These are phyloP conservation scores for Motacilla tschutschensis DNA, from an alignment of 2,113 vertebrate species.

Conservation along the genomic window DNA sequence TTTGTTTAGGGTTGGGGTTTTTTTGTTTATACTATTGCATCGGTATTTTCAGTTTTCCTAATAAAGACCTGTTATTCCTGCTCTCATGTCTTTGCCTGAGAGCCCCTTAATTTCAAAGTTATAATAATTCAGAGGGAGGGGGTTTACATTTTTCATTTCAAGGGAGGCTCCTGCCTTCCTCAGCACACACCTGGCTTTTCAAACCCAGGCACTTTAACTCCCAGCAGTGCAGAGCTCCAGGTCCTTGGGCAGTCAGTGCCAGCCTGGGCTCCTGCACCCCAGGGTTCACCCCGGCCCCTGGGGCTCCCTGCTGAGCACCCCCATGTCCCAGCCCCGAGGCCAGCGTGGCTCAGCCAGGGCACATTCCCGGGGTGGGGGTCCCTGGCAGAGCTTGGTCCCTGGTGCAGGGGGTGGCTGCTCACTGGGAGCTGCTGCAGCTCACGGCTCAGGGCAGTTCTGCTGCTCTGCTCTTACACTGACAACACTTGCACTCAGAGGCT, in stretches of 20 bases:
- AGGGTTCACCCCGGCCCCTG: background rate
- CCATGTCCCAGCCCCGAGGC: background rate
- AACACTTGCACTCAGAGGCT: background rate
- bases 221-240: background rate
- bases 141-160: background rate
- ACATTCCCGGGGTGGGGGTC: background rate
- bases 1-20: too few species aligned
- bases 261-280: background rate
- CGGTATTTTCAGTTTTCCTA: background rate
- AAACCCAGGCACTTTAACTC: background rate
- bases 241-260: background rate
- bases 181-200: background rate
- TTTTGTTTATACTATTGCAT: background rate
- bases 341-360: background rate
- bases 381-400: background rate
- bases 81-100: background rate
- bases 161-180: background rate
- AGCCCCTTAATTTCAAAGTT: background rate
- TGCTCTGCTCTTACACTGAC: background rate
- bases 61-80: background rate
- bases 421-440: background rate
- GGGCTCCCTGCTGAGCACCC: background rate
- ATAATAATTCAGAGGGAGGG: background rate
- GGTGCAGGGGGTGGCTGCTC: background rate
- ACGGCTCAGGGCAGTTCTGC: background rate